Base-by-base conservation (phyloP, 1,140 invertebrate genomes). In the Sitodiplosis mosellana region DNA sequence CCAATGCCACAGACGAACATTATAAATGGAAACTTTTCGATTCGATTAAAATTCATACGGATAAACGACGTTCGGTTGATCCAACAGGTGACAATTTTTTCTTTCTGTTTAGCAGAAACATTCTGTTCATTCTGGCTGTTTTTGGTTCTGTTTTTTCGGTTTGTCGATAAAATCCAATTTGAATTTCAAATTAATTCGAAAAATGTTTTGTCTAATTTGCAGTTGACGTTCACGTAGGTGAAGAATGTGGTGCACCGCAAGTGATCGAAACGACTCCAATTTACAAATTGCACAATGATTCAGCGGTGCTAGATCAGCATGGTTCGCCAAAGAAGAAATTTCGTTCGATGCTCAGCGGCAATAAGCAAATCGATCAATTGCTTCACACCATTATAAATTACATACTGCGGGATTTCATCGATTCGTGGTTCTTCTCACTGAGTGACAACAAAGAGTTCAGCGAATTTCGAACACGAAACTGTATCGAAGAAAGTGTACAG, bases 341-440 rank as follows among this genome's bases (percentile, higher is more conserved):
- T 11, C 42, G 21, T 36, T 2, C 40, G 6, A 48, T 48, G 21
- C 18, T 50, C 18, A 50, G 40, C 36, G 46, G 46, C 2, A 42
- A 50, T 11, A 47, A 46, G 37, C 12, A 34, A 44, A 33, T 50
- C 12, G 49, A 50, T 37, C 22, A 50, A 27, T 14, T 47, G 4
- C 5, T 50, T 2, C 49, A 50, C 20, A 47, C 36, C 1, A 76
- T 83, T 48, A 60, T 87, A 52, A 73, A 78, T 50, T 83, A 77
- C 58, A 67, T 82, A 43, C 71, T 87, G 46, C 68, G 82, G 56
- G 84, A 87, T 70, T 84, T 83, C 63, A 72, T 87, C 21, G 70
- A 75, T 53, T 72, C 76, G 5, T 88, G 84, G 83, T 85, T 83
- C 61, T 67, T 60, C 53, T 56, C 65, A 38, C 58, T 74, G 47